phyloP scores from a whole-genome alignment of 2,888 invertebrate genomes.

The Lottia gigantea region DNA sequence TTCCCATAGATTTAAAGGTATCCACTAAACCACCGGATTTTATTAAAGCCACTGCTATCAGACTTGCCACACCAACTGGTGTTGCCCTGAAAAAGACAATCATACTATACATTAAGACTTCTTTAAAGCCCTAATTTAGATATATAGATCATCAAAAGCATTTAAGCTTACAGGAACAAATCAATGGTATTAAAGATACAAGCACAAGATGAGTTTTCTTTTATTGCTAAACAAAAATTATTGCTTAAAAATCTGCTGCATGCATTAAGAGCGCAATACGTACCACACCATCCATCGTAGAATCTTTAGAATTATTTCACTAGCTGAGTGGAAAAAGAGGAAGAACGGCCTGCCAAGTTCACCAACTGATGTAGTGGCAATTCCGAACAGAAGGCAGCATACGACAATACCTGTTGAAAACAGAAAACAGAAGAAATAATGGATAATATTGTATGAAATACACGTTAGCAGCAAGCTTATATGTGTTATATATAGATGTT shows the following conservation, averaged over 20 bases:
- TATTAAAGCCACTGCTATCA: constrained; percentile 39
- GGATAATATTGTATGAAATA: no score
- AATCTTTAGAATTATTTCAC: constrained; percentile 50
- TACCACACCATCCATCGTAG: constrained; percentile 57
- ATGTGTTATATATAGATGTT: no score
- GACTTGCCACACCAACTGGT: constrained; percentile 40
- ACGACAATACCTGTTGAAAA: constrained; percentile 45
- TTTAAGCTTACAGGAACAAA: no score
- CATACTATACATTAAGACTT: no score
- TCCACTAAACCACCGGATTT: constrained; percentile 26
- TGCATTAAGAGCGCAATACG: no score
- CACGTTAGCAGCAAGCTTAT: no score
- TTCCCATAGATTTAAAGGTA: constrained; percentile 36
- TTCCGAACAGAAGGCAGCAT: constrained; percentile 52
- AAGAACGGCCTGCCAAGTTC: constrained; percentile 51
- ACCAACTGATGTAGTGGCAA: constrained; percentile 43
- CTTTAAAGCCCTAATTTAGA: neutral
- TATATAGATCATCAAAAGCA: no score
- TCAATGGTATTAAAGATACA: no score
- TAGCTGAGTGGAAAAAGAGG: constrained; percentile 50
- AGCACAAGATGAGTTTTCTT: no score
- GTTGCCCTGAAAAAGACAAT: constrained; percentile 30
- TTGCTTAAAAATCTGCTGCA: no score
- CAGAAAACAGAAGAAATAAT: no score
- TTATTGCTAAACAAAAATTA: no score